Evolutionary conservation across 2,113 vertebrate genomes (phyloP).

Genomic region (Urocitellus parryii): DNA sequence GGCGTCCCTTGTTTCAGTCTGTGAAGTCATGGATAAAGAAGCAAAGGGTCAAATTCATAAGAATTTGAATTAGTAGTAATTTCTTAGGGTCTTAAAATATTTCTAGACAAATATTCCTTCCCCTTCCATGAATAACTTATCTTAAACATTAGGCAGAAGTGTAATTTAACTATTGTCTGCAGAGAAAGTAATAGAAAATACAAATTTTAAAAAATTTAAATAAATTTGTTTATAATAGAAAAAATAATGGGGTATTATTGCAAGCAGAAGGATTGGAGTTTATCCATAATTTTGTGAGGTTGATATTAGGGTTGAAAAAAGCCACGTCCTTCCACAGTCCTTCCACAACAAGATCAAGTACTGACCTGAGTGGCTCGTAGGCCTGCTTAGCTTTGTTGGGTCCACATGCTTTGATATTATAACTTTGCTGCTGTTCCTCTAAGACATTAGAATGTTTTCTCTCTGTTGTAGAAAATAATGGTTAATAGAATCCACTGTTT

Average conservation of each 20-base stretch:
- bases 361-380: background rate
- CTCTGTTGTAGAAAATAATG: background rate
- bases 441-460: background rate
- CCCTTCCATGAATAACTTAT: background rate
- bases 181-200: constrained; percentile 34
- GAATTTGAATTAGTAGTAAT: constrained; percentile 53
- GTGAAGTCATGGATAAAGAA: constrained; percentile 4
- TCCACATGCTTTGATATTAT: background rate
- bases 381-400: background rate
- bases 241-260: constrained; percentile 33
- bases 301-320: constrained; percentile 31
- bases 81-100: background rate
- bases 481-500: constrained; percentile 30
- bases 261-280: constrained; percentile 50
- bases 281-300: constrained; percentile 39
- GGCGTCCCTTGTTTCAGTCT: background rate
- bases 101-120: background rate
- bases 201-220: background rate
- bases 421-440: constrained; percentile 1
- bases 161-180: background rate
- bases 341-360: background rate
- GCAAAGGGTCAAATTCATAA: background rate
- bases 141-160: constrained; percentile 36
- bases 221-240: constrained; percentile 21
- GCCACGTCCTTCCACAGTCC: background rate